These are phyloP conservation scores for Crenuchus spilurus DNA, from an alignment of 2,797 vertebrate genomes.

Conservation along the genomic window DNA sequence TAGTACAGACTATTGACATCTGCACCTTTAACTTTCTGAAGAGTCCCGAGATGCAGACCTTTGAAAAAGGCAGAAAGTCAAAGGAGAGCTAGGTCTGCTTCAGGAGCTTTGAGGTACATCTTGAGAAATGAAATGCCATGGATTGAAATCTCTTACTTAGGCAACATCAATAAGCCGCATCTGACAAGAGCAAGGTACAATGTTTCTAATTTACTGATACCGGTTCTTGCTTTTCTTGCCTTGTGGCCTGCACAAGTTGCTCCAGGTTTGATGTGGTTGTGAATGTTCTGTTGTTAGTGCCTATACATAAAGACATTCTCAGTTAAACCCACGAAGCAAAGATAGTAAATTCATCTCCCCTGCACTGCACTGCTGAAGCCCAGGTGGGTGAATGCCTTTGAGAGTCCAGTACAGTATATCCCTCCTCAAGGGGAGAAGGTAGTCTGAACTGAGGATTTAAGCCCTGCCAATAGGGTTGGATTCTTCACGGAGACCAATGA, in stretches of 20 bases:
- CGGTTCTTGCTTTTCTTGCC: neutral
- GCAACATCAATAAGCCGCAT: neutral
- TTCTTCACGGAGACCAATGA: conserved; percentile 16
- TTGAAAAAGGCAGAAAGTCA: neutral
- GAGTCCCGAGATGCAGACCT: no score
- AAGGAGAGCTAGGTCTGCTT: neutral
- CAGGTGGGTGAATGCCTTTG: neutral
- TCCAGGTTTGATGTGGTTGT: neutral
- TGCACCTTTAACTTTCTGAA: no score
- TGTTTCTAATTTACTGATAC: neutral
- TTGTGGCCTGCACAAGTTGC: neutral
- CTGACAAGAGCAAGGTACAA: neutral
- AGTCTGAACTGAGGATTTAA: conserved; percentile 2
- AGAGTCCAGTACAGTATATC: conserved; percentile 7
- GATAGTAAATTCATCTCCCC: neutral
- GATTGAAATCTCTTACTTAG: neutral
- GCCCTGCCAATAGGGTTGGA: conserved; percentile 12
- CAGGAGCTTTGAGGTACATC: neutral
- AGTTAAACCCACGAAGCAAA: neutral
- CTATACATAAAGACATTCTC: neutral
- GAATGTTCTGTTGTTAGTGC: neutral
- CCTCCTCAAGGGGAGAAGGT: neutral
- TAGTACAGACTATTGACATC: no score
- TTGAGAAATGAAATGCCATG: neutral
- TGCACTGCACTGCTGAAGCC: neutral